Evolutionary conservation across 2,888 invertebrate species (phyloP), one percentile per base, ranked within the genome.

Genomic region (Eristalinus aeneus): DNA sequence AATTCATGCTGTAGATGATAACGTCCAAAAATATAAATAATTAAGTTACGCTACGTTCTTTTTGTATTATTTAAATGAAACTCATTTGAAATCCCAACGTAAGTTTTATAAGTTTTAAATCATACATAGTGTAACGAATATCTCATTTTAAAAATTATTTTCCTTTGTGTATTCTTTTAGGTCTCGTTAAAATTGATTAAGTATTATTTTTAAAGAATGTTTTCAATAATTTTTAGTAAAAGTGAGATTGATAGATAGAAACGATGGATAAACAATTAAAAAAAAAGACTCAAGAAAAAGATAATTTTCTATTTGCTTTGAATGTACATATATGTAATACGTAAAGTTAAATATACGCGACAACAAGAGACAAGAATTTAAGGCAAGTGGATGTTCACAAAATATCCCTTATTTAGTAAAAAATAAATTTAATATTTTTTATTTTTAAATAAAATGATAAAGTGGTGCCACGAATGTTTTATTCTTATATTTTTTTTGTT

Each of bases 381-480:
- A 85, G 68, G 9, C 46, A 69, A 22, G 60, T 72, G 67, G 36
- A 68, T 75, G 1, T 39, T 0, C n/a, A 39, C 46, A 36, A 72
- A 12, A 53, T 72, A 36, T 56, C 34, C 56, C n/a, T 20, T 72
- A 16, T 63, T 84, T 73, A 81, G 76, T 22, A 23, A 76, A 27
- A n/a, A 80, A 80, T 74, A 69, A 4, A 76, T 73, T 77, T 76
- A 56, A 23, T 56, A n/a, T 53, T 56, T 56, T 56, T 56, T 56
- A 23, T 85, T 80, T 85, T 81, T 31, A 69, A 85, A 85, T 85
- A 85, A 85, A 85, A 77, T 76, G 68, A 85, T 73, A 80, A 81
- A 80, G 72, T 81, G 81, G 85, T 85, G 85, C 85, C 85, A 85
- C 81, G 76, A 69, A 85, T 85, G 76, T 85, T 85, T 85, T 80